A percentile compares a stretch with the other conserved stretches of the same genome.
Evolutionary conservation across 2,113 vertebrate genomes (phyloP).

Genomic region (Chitala chitala): DNA sequence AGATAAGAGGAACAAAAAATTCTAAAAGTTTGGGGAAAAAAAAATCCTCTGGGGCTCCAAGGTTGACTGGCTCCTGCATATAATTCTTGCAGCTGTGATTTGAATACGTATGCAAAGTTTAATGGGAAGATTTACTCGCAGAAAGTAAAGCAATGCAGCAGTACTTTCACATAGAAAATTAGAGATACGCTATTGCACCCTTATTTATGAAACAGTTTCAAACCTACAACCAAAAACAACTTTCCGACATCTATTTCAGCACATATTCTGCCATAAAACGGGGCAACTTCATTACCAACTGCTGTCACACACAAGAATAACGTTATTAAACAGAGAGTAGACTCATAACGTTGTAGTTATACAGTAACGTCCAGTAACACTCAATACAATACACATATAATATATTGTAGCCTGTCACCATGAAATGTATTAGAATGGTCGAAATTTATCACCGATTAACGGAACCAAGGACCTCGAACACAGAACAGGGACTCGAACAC

Average conservation of each 20-base stretch:
- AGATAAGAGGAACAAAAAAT: not conserved
- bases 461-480: not conserved
- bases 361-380: slow-evolving; percentile 4
- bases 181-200: not conserved
- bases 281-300: not conserved
- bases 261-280: not conserved
- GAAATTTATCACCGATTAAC: not conserved
- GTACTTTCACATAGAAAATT: not conserved
- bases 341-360: slow-evolving; percentile 5
- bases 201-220: not conserved
- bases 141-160: not conserved
- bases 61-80: too few relatives aligned
- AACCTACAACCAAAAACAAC: not conserved
- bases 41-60: too few relatives aligned
- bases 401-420: not conserved
- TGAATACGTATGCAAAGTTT: not conserved
- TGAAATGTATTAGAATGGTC: not conserved
- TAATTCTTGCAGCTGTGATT: too few relatives aligned
- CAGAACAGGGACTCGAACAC: too few relatives aligned
- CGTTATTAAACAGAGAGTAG: not conserved
- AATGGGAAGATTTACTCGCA: not conserved
- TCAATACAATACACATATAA: too few relatives aligned
- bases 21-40: not conserved
- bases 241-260: not conserved
- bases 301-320: not conserved